Evolutionary conservation across 2,113 vertebrate genomes (phyloP), one percentile per base, ranked within the genome.

Genomic region (Xiphias gladius): DNA sequence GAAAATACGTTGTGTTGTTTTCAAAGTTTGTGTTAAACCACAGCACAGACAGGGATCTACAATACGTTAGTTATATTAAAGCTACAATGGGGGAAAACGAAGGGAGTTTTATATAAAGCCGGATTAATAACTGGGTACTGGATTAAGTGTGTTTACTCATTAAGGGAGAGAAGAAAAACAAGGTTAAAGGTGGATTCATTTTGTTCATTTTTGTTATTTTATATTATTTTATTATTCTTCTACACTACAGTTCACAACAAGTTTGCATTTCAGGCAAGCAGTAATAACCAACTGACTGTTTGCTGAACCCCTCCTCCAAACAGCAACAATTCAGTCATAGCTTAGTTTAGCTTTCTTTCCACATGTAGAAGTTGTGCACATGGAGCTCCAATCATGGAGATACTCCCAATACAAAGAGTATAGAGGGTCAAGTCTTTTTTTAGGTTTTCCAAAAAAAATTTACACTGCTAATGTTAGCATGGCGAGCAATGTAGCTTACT

Each of bases 191-290:
- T 20, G 39, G 54, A 48, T 37, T 73, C 3, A 48, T 72, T 58
- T 37, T 22, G 72, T 86, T 71, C 81, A 63, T 78, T 72, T 58
- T 37, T 22, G 72, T 86, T 71, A 83, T 66, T 78, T 76, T 52
- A 26, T 1, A 63, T 66, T 59, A 70, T 79, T 7, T 39, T 10
- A 39, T 39, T 1, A 39, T 39, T 35, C 4, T 64, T 50, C 8
- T 73, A 80, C 32, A 87, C 24, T 39, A 62, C 3, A 9, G 17
- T 66, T 73, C 69, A 90, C 32, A 14, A 54, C 2, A 55, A 50
- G 63, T 86, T 14, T 50, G 71, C 85, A 85, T 64, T 85, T 76
- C 70, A 93, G 91, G 80, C 83, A 74, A 90, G 87, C 93, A 85
- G 54, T 71, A 83, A 79, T 17, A 68, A 66, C 24, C 59, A 16